Evolutionary conservation across 2,797 vertebrate genomes (phyloP).

Genomic region (Acestrorhynchus altus): DNA sequence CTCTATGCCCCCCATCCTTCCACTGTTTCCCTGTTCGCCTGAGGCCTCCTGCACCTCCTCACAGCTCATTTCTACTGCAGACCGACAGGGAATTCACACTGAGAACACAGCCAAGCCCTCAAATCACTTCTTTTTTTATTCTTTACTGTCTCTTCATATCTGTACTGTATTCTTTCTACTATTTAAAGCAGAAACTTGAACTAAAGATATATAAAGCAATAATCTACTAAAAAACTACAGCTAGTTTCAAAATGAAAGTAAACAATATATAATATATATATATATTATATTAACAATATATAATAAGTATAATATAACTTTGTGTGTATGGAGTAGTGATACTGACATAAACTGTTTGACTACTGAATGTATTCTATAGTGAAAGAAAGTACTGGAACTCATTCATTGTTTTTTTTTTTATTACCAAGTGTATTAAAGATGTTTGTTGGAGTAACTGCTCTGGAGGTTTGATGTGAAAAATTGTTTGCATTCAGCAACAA

Average conservation of each 20-base stretch:
- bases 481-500: too few species aligned
- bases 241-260: not conserved
- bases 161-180: not conserved
- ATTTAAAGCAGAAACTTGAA: not conserved
- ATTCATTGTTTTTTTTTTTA: too few species aligned
- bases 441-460: too few species aligned
- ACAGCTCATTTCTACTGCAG: slow-evolving; percentile 77
- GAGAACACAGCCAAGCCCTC: slow-evolving; percentile 70
- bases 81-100: slow-evolving; percentile 73
- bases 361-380: too few species aligned
- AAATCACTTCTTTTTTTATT: slow-evolving; percentile 65
- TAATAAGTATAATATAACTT: too few species aligned
- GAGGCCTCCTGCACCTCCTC: slow-evolving; percentile 70
- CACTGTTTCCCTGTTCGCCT: slow-evolving; percentile 65
- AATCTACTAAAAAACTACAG: not conserved
- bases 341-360: not conserved
- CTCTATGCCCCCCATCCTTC: slow-evolving; percentile 49
- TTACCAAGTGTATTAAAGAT: too few species aligned
- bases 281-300: too few species aligned
- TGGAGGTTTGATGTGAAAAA: too few species aligned
- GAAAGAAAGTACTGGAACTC: too few species aligned
- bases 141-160: slow-evolving; percentile 18
- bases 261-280: not conserved
- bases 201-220: not conserved
- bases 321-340: too few species aligned